These are phyloP conservation scores for Mesaphorura yosii DNA, from an alignment of 1,140 invertebrate species.

Conservation along the genomic window DNA sequence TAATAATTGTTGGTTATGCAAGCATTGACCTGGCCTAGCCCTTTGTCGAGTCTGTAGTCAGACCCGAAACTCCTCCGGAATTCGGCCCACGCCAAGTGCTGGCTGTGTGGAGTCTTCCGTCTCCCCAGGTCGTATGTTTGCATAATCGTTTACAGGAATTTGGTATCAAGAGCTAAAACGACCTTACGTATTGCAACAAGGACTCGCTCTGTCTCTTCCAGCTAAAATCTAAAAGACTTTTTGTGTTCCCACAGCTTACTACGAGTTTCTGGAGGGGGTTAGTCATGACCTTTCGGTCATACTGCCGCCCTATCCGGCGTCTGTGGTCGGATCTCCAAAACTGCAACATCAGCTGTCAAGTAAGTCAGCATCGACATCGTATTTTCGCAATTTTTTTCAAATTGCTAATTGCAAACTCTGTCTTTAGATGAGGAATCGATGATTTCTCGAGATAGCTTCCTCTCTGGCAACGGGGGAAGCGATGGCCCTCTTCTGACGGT, in stretches of 20 bases:
- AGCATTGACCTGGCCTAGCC: too few relatives aligned
- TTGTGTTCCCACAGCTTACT: not conserved
- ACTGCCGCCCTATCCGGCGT: not conserved
- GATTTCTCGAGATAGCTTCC: not conserved
- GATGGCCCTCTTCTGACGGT: too few relatives aligned
- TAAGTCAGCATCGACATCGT: not conserved
- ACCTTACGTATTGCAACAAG: not conserved
- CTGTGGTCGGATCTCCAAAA: not conserved
- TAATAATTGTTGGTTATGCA: conserved; percentile 24
- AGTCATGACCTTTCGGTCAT: not conserved
- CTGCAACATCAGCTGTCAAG: conserved; percentile 1
- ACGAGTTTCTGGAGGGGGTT: not conserved
- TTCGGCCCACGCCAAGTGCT: not conserved
- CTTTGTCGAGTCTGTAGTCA: not conserved
- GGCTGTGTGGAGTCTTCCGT: not conserved
- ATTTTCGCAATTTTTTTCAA: not conserved
- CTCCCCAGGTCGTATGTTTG: conserved; percentile 16
- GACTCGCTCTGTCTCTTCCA: not conserved
- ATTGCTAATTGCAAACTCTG: not conserved
- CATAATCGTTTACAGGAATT: conserved; percentile 31
- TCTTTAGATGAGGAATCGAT: not conserved
- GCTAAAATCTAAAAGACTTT: conserved; percentile 8
- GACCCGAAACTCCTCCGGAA: not conserved
- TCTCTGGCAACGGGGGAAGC: not conserved
- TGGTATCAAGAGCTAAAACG: conserved; percentile 2